phyloP scores from a whole-genome alignment of 2,888 invertebrate genomes.

The Euphydryas editha region DNA sequence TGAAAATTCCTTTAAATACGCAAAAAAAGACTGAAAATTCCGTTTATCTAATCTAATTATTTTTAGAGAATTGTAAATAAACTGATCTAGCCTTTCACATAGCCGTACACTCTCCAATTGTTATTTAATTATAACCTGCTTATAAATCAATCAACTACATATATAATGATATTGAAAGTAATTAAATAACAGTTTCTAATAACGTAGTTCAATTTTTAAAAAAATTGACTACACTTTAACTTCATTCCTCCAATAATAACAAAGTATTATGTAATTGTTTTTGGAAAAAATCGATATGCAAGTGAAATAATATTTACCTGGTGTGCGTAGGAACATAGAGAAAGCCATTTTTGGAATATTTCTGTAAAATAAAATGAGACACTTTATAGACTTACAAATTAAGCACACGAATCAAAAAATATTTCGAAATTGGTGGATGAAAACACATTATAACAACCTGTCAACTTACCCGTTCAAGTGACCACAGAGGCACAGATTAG shows the following conservation, averaged over 20 bases:
- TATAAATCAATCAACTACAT: not conserved
- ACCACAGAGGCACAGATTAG: not conserved
- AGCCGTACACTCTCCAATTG: too few relatives aligned
- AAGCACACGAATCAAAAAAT: not conserved
- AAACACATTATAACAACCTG: slow-evolving; percentile 13
- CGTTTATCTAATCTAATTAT: too few relatives aligned
- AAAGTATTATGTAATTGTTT: slow-evolving; percentile 69
- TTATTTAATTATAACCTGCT: not conserved
- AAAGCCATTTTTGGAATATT: slow-evolving; percentile 63
- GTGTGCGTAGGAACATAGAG: slow-evolving; percentile 70
- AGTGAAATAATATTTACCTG: slow-evolving; percentile 60
- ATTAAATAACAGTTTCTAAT: slow-evolving; percentile 11
- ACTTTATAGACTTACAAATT: slow-evolving; percentile 9
- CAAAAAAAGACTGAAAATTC: too few relatives aligned
- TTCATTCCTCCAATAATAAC: slow-evolving; percentile 42
- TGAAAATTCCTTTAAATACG: not conserved
- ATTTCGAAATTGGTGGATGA: slow-evolving; percentile 19
- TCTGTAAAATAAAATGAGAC: slow-evolving; percentile 12
- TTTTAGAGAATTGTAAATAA: too few relatives aligned
- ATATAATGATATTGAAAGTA: not conserved
- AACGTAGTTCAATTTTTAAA: not conserved
- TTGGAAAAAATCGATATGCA: slow-evolving; percentile 28
- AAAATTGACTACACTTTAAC: not conserved
- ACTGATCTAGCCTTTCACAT: too few relatives aligned
- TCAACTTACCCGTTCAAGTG: not conserved